Evolutionary conservation across 2,797 vertebrate genomes (phyloP).

Genomic region (Arrhamphus sclerolepis): DNA sequence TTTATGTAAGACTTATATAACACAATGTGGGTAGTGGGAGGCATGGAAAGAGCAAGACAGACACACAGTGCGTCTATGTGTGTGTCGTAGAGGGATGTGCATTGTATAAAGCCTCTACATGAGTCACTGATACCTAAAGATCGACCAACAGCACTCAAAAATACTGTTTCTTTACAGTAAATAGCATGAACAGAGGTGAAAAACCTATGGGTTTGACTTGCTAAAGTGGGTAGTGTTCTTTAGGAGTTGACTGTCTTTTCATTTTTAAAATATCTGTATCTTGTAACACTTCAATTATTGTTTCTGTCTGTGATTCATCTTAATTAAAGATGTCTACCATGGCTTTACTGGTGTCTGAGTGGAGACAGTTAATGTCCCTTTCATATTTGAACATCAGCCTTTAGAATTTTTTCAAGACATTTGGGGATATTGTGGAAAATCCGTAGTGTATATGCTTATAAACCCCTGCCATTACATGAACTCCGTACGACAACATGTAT

Average conservation of each 20-base stretch:
- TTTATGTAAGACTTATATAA: constrained; percentile 79
- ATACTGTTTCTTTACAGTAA: constrained; percentile 37
- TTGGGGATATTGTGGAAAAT: constrained; percentile 17
- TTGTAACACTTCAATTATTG: constrained; percentile 49
- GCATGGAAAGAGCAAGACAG: constrained; percentile 55
- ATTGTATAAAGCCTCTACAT: constrained; percentile 59
- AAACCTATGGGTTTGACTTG: constrained; percentile 16
- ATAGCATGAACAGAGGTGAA: constrained; percentile 45
- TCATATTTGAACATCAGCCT: constrained; percentile 13
- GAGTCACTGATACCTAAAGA: constrained; percentile 63
- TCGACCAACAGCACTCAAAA: constrained; percentile 37
- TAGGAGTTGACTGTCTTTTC: constrained; percentile 45
- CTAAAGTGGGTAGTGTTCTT: constrained; percentile 35
- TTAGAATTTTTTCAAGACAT: constrained; percentile 10
- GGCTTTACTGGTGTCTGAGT: constrained; percentile 40
- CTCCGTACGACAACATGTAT: constrained; percentile 47
- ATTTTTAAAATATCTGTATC: constrained; percentile 67
- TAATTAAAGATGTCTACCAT: constrained; percentile 76
- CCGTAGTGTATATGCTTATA: constrained; percentile 8
- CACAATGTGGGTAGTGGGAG: constrained; percentile 71
- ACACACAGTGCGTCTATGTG: constrained; percentile 21
- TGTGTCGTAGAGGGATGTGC: constrained; percentile 41
- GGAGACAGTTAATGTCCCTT: constrained; percentile 18
- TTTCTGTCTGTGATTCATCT: constrained; percentile 56
- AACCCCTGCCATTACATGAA: constrained; percentile 39